phyloP scores from a whole-genome alignment of 2,797 vertebrate genomes.

The Microhierax caerulescens region DNA sequence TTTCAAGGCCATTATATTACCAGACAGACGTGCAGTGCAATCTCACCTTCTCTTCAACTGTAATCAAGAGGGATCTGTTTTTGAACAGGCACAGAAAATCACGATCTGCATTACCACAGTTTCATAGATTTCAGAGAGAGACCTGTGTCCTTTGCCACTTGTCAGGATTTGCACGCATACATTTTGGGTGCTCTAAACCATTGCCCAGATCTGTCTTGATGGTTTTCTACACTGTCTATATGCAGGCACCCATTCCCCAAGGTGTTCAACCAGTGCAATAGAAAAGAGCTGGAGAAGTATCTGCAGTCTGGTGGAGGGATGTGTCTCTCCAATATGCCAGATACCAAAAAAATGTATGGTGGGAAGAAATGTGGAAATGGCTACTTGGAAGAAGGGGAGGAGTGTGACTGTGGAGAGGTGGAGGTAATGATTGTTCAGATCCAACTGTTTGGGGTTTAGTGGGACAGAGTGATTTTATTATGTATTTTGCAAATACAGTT shows the following conservation, averaged over 20 bases:
- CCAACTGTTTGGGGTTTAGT: background rate
- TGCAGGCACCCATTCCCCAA: constrained; percentile 91
- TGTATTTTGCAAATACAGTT: background rate
- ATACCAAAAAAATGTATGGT: constrained; percentile 88
- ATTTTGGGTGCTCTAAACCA: background rate
- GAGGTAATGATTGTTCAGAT: constrained; percentile 77
- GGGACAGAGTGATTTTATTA: background rate
- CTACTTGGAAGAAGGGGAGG: constrained; percentile 95
- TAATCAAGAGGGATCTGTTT: background rate
- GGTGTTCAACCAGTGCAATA: constrained; percentile 91
- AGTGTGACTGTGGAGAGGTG: constrained; percentile 95
- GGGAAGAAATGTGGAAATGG: constrained; percentile 94
- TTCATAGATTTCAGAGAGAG: background rate
- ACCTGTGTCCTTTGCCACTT: background rate
- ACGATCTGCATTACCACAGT: background rate
- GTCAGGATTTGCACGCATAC: background rate
- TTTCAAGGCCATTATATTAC: background rate
- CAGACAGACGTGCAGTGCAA: background rate
- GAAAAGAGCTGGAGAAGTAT: constrained; percentile 87
- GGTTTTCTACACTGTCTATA: background rate
- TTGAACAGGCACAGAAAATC: background rate
- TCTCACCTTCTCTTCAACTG: background rate
- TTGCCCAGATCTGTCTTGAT: background rate
- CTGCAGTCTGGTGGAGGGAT: constrained; percentile 94
- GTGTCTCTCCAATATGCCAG: constrained; percentile 94